Base-by-base conservation (phyloP, 23 tunicate species). In the Ciona savignyi region DNA sequence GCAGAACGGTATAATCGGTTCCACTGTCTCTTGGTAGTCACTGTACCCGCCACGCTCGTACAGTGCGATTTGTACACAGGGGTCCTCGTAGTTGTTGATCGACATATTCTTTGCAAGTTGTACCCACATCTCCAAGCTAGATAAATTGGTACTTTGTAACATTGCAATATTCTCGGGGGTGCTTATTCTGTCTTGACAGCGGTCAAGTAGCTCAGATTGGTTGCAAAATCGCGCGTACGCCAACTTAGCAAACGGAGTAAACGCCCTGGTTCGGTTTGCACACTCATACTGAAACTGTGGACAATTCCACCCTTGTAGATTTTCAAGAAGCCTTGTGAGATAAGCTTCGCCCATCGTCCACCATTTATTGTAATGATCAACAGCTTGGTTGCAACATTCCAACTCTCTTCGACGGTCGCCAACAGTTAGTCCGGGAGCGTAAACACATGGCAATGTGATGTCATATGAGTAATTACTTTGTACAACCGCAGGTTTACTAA, bases 1-100 rank as follows among this genome's bases (percentile, higher is more conserved):
- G 28, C 85, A 80, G 32, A 80, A 80, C 31, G 85, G 85, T 1
- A 80, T 21, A 32, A 42, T 42, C 9, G 15, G 11, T 42, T 42
- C 56, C 15, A 42, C 9, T 42, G 15, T 42, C 56, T 42, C 56
- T 42, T 42, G 11, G 56, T 42, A 42, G 15, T 42, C 15, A 42
- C 15, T 42, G 15, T 6, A 42, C 9, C 11, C 15, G 9, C 11
- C 15, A 6, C 15, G 56, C 56, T 42, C 56, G 15, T 42, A 42
- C 56, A 42, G 15, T 6, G 56, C 56, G 15, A 42, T 15, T 42
- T 42, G 56, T 42, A 15, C 56, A 42, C 56, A 42, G 15, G 56
- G 56, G 15, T 42, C 56, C 11, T 42, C 56, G 56, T 6, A 15
- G 15, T 42, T 42, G 11, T 9, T 9, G 11, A 6, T 42, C 15